phyloP scores from a whole-genome alignment of 1,140 invertebrate genomes.

The Papilio glaucus region DNA sequence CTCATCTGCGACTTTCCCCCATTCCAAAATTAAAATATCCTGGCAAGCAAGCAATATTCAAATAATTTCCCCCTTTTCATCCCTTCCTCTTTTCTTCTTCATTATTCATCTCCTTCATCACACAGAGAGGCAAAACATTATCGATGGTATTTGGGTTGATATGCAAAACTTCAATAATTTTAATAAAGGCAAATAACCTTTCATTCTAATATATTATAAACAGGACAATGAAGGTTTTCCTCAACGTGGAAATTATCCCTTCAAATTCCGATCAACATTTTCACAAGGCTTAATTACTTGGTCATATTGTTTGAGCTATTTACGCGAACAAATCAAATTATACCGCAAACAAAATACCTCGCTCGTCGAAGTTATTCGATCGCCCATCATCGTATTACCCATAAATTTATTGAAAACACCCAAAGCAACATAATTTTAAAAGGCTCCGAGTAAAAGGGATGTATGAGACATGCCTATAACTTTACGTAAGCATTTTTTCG shows the following conservation, averaged over 20 bases:
- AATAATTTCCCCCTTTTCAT: neutral
- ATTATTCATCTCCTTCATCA: no score
- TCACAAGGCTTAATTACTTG: slow-evolving; percentile 41
- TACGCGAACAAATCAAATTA: slow-evolving; percentile 45
- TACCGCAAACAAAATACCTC: slow-evolving; percentile 42
- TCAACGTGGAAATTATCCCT: slow-evolving; percentile 15
- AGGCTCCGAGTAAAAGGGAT: slow-evolving; percentile 26
- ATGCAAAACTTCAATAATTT: slow-evolving; percentile 22
- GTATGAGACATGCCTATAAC: neutral
- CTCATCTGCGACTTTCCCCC: no score
- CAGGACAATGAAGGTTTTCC: neutral
- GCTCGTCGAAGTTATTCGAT: slow-evolving; percentile 38
- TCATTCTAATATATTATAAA: no score
- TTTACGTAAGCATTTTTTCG: neutral
- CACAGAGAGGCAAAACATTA: no score
- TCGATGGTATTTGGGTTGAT: no score
- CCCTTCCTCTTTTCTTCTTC: neutral
- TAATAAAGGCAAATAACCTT: slow-evolving; percentile 40
- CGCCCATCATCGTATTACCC: slow-evolving; percentile 26
- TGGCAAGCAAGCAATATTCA: neutral
- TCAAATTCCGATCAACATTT: slow-evolving; percentile 25
- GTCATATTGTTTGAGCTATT: slow-evolving; percentile 39
- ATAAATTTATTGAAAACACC: slow-evolving; percentile 40
- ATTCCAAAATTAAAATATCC: no score
- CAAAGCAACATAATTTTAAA: slow-evolving; percentile 37